Evolutionary conservation across 2,888 invertebrate genomes (phyloP).

Genomic region (Dermolepida albohirtum): DNA sequence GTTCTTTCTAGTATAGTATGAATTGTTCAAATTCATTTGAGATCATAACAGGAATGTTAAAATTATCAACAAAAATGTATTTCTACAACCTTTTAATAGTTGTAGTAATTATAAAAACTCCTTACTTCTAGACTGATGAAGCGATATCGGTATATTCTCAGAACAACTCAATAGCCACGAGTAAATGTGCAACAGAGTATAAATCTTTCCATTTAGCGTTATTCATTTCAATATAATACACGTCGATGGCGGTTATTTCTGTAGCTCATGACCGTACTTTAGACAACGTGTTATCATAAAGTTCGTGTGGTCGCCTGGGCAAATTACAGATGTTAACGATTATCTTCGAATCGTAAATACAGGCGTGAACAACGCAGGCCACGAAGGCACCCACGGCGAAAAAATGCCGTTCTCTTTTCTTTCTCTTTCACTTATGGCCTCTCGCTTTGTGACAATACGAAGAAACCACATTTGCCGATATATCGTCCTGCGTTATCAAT

Average conservation of each 20-base stretch:
- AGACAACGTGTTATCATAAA: slow-evolving; percentile 47
- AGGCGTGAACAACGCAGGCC: slow-evolving; percentile 52
- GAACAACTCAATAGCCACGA: slow-evolving; percentile 16
- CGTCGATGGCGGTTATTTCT: slow-evolving; percentile 28
- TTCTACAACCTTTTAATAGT: no score
- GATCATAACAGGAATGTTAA: no score
- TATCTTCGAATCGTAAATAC: slow-evolving; percentile 54
- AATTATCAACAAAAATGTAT: no score
- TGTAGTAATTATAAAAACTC: no score
- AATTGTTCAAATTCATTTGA: no score
- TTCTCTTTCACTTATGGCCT: slow-evolving; percentile 1
- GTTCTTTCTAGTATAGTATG: no score
- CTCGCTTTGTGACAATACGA: slow-evolving; percentile 21
- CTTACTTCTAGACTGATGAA: background rate
- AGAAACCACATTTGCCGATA: slow-evolving; percentile 5
- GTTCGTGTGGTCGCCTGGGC: slow-evolving; percentile 48
- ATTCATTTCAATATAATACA: slow-evolving; percentile 41
- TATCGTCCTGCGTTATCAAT: slow-evolving; percentile 16
- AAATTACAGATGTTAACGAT: slow-evolving; percentile 56
- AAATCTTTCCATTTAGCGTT: slow-evolving; percentile 41
- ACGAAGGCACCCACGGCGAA: slow-evolving; percentile 54
- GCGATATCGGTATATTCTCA: slow-evolving; percentile 2
- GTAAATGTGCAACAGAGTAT: slow-evolving; percentile 23
- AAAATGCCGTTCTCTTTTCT: slow-evolving; percentile 46
- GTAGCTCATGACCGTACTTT: slow-evolving; percentile 46